These are phyloP conservation scores for Euwallacea similis DNA, from an alignment of 1,140 invertebrate species.

Conservation along the genomic window DNA sequence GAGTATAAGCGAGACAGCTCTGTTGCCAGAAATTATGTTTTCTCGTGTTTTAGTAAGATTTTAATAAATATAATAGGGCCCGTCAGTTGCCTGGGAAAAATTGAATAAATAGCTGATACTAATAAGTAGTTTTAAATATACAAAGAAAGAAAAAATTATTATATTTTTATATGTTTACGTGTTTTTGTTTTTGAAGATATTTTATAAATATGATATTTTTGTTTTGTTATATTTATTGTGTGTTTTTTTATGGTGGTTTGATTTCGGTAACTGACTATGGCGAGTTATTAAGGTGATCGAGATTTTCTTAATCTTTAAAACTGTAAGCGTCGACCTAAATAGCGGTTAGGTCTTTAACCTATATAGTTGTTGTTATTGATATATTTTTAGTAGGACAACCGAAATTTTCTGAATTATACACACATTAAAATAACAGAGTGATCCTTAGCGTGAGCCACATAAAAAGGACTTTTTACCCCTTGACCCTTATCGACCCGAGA, in stretches of 20 bases:
- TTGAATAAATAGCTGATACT: slow-evolving; percentile 11
- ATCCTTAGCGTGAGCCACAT: slow-evolving; percentile 47
- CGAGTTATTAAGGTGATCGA: slow-evolving; percentile 42
- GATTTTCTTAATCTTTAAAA: slow-evolving; percentile 44
- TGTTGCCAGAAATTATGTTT: too few relatives aligned
- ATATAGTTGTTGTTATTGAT: slow-evolving; percentile 44
- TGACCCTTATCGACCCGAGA: slow-evolving; percentile 12
- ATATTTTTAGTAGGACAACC: slow-evolving; percentile 42
- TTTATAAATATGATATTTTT: slow-evolving; percentile 33
- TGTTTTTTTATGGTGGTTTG: not conserved
- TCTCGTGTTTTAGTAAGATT: slow-evolving; percentile 7
- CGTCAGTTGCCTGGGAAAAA: slow-evolving; percentile 45
- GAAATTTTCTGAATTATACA: slow-evolving; percentile 47
- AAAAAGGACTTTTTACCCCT: slow-evolving; percentile 43
- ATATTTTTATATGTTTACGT: slow-evolving; percentile 49
- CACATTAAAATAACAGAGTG: slow-evolving; percentile 42
- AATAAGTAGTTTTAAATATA: slow-evolving; percentile 15
- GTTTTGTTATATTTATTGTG: slow-evolving; percentile 38
- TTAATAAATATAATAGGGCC: slow-evolving; percentile 31
- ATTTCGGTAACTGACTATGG: slow-evolving; percentile 43
- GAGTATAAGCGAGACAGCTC: too few relatives aligned
- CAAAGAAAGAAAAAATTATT: slow-evolving; percentile 38
- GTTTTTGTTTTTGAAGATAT: slow-evolving; percentile 46
- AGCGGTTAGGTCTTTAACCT: slow-evolving; percentile 32
- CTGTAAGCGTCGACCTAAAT: slow-evolving; percentile 38